These are phyloP conservation scores for Malurus melanocephalus DNA, from an alignment of 2,113 vertebrate species.

Conservation along the genomic window DNA sequence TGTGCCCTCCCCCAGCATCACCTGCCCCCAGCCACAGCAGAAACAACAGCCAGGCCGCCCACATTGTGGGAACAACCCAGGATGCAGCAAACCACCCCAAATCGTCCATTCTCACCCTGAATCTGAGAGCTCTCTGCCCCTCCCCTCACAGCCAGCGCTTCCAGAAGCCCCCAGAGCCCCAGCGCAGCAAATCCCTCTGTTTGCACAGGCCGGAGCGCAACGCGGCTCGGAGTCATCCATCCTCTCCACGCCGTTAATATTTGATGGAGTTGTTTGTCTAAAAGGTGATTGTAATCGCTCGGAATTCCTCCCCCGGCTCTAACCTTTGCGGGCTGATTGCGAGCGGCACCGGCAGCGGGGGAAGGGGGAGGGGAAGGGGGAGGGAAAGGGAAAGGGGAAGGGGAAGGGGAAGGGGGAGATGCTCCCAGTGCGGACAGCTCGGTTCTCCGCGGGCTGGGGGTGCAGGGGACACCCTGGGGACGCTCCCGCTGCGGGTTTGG, in stretches of 20 bases:
- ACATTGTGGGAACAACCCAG: accelerated
- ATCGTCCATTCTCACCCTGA: not conserved
- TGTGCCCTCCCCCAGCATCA: not conserved
- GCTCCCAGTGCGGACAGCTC: not conserved
- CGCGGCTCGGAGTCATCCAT: slow-evolving; percentile 22
- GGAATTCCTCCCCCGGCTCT: slow-evolving; percentile 63
- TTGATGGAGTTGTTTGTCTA: slow-evolving; percentile 67
- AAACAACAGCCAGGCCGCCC: not conserved
- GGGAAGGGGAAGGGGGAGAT: not conserved
- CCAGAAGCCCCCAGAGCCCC: not conserved
- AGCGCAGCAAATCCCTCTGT: not conserved
- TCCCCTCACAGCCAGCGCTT: accelerated
- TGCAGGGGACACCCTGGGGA: not conserved
- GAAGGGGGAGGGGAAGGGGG: not conserved
- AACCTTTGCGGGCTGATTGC: slow-evolving; percentile 65
- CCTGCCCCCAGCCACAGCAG: accelerated
- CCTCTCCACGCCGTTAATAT: slow-evolving; percentile 46
- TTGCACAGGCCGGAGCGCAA: slow-evolving; percentile 31
- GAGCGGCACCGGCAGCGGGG: not conserved
- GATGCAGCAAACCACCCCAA: not conserved
- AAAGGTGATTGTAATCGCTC: slow-evolving; percentile 70
- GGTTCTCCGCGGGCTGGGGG: not conserved
- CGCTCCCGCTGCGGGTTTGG: accelerated
- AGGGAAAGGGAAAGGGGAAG: not conserved
- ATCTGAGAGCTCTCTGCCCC: not conserved